These are phyloP conservation scores for Drosophila antonietae DNA, from an alignment of 2,888 invertebrate species.

Conservation along the genomic window DNA sequence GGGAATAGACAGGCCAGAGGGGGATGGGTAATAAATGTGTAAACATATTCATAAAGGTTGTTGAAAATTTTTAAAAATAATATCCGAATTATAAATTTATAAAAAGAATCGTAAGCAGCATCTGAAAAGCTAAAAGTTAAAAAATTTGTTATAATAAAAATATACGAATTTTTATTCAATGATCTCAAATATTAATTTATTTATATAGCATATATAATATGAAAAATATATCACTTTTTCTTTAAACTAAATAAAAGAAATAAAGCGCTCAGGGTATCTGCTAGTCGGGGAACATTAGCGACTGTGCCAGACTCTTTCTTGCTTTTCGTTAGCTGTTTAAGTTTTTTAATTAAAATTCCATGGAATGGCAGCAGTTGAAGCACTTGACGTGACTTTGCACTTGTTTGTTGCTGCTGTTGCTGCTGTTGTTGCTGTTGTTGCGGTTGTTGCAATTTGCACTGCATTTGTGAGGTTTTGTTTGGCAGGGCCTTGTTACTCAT, in stretches of 20 bases:
- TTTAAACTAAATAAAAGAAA: too few species aligned
- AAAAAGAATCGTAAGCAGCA: background rate
- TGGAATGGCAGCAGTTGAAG: slow-evolving; percentile 48
- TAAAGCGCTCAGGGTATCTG: background rate
- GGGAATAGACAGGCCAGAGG: background rate
- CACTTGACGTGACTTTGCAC: slow-evolving; percentile 58
- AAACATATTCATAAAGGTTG: background rate
- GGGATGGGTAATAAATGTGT: background rate
- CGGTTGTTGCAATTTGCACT: slow-evolving; percentile 36
- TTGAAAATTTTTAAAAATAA: too few species aligned
- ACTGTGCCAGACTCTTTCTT: background rate
- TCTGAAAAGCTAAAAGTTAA: too few species aligned
- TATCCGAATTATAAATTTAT: too few species aligned
- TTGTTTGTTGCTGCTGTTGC: slow-evolving; percentile 17
- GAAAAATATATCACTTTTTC: too few species aligned
- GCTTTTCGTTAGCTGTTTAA: slow-evolving; percentile 25
- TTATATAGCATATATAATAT: too few species aligned
- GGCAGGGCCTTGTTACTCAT: slow-evolving; percentile 20
- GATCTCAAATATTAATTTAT: too few species aligned
- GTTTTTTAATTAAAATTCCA: slow-evolving; percentile 63
- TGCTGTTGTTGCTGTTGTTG: slow-evolving; percentile 14
- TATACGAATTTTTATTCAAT: too few species aligned
- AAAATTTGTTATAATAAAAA: too few species aligned
- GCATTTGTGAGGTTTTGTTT: slow-evolving; percentile 60
- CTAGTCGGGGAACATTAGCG: background rate